Evolutionary conservation across 2,888 invertebrate genomes (phyloP).

Genomic region (Lobophora halterata): DNA sequence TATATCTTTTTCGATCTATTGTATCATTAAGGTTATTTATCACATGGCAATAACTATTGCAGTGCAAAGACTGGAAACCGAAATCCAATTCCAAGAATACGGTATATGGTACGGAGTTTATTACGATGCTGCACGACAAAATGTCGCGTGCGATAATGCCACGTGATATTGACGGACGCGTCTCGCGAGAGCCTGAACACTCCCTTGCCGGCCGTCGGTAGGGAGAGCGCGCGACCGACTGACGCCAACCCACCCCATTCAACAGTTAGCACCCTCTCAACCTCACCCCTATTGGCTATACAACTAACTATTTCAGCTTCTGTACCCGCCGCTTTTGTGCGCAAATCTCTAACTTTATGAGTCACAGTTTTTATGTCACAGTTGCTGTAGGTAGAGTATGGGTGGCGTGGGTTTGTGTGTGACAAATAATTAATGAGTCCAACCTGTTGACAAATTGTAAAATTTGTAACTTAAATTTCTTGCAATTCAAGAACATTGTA

Average conservation of each 20-base stretch:
- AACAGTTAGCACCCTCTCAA: conserved; percentile 75
- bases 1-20: too few species aligned
- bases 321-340: conserved; percentile 25
- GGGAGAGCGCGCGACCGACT: conserved; percentile 62
- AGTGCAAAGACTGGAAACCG: too few species aligned
- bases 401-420: conserved; percentile 7
- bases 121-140: conserved; percentile 27
- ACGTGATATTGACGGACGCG: conserved; percentile 18
- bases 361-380: conserved; percentile 25
- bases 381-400: too few species aligned
- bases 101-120: neutral
- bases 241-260: conserved; percentile 71
- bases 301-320: conserved; percentile 7
- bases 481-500: too few species aligned
- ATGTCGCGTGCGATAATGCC: conserved; percentile 29
- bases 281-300: conserved; percentile 49
- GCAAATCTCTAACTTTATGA: conserved; percentile 28
- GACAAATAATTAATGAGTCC: neutral
- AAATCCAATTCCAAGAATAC: neutral
- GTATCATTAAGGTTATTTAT: too few species aligned
- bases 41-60: too few species aligned
- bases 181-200: conserved; percentile 12
- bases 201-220: conserved; percentile 44
- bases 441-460: too few species aligned
- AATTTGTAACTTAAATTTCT: too few species aligned